Conservation (phyloP, 2,797 vertebrate genomes). For the Trachurus trachurus region DNA sequence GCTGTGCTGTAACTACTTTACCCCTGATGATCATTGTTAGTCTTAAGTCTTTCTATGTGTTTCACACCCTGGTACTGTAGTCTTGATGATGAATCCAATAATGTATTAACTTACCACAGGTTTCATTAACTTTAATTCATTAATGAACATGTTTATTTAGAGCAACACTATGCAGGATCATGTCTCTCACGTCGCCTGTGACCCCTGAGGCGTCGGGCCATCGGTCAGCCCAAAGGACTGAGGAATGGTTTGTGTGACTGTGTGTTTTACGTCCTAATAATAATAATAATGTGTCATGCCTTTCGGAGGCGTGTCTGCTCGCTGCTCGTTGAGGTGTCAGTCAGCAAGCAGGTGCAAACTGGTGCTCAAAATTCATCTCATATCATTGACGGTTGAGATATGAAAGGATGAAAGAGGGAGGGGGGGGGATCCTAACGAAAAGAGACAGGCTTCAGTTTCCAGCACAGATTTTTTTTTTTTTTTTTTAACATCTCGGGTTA, state of each 20-base stretch:
- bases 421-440: conserved; percentile 6
- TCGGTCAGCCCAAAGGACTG: neutral
- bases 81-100: conserved; percentile 23
- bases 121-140: conserved; percentile 40
- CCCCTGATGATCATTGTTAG: conserved; percentile 36
- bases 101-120: conserved; percentile 23
- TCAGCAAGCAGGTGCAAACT: conserved; percentile 27
- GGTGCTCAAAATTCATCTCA: conserved; percentile 42
- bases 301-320: conserved; percentile 50
- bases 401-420: neutral
- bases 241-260: conserved; percentile 12
- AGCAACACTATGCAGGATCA: conserved; percentile 60
- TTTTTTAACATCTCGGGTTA: conserved; percentile 10
- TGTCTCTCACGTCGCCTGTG: conserved; percentile 2
- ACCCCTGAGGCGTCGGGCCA: conserved; percentile 20
- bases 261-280: conserved; percentile 37
- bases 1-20: conserved; percentile 32
- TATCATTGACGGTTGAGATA: conserved; percentile 22
- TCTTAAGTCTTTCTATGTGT: conserved; percentile 42
- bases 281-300: conserved; percentile 32
- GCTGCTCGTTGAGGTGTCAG: conserved; percentile 32
- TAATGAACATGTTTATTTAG: conserved; percentile 18
- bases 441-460: conserved; percentile 10
- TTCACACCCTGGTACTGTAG: conserved; percentile 37
- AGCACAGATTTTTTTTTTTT: neutral